Evolutionary conservation across 1,140 invertebrate species (phyloP), one percentile per base, ranked within the genome.

Genomic region (Lysiphlebus fabarum): DNA sequence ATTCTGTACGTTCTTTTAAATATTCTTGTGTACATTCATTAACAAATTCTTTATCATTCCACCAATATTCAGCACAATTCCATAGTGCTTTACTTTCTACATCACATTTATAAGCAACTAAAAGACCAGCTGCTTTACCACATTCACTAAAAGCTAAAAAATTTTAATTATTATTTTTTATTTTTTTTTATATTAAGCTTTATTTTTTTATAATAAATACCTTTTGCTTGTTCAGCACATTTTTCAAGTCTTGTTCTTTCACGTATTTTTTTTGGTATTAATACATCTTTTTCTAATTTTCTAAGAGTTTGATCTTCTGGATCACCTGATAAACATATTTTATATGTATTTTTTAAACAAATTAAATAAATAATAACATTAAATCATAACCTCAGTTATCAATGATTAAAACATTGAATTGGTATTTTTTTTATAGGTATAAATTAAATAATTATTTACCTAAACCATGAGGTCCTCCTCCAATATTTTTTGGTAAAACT

Each of bases 261-360:
- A 64, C 93, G 80, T 79, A 96, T 87, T 71, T 89, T 86, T 77
- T 92, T 89, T 2, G 92, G 89, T 74, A 96, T 90, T 44, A 95
- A 66, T 44, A 96, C 84, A 69, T 95, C 90, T 43, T 75, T 77
- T 79, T 96, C 93, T 2, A 95, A 89, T 83, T 87, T 92, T 69
- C 93, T 81, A 49, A 96, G 75, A n/a, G 70, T 78, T 67, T 67
- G 82, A 72, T 95, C 91, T 70, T 92, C 79, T 8, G 93, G 93
- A 83, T 96, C 91, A 59, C 93, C 93, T 92, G 1, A 38, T 1
- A 51, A 34, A 12, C 0, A 11, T 33, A 6, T 53, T 6, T 9
- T 9, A 40, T 6, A 40, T 40, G 9, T 6, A 40, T 40, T 40
- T 40, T 40, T n/a, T n/a, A n/a, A n/a, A n/a, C n/a, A 40, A 40